Base-by-base conservation (phyloP, 2,113 vertebrate species). In the Trinectes maculatus region DNA sequence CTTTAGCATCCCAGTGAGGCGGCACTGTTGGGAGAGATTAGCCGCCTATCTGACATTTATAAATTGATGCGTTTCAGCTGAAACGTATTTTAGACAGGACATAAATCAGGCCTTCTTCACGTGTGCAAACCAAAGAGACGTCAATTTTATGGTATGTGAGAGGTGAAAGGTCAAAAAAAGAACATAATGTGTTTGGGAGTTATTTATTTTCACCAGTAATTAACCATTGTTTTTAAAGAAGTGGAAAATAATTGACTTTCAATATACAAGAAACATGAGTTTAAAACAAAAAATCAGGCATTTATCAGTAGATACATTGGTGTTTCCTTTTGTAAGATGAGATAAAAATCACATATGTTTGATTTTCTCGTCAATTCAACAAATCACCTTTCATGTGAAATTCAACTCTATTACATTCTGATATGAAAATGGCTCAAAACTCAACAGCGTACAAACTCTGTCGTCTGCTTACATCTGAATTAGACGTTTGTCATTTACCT, bases 91-190 rank as follows among this genome's bases (percentile, higher is more conserved):
- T 24, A 65, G 59, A 33, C 58, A 31, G 22, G 22, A 43, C 19
- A 60, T 64, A 69, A 75, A 69, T 49, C 61, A 54, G n/a, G 15
- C 19, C 16, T 55, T 57, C 43, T 46, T 83, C 49, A 62, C 39
- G 43, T 43, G 25, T 43, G 22, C 28, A 22, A 18, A 34, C 25
- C 22, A 44, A 51, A 34, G 31, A 51, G 36, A 52, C 21, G 39
- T 64, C 16, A 55, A 19, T 55, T 56, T 75, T 28, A 42, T 49
- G 22, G 52, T 43, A 36, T 61, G 63, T 48, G 26, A 75, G 31
- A 51, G 59, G 46, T 61, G 40, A 28, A 31, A 40, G 28, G 44
- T 57, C 44, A 28, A 28, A 60, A 51, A 36, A 16, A n/a, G 28
- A 33, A 42, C 3, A 29, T 33, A 3, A 10, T 39, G 26, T 28